Percentiles rank a stretch among this genome's conserved stretches.
phyloP scores from a whole-genome alignment of 2,888 invertebrate species.

The Agriopis leucophaearia region DNA sequence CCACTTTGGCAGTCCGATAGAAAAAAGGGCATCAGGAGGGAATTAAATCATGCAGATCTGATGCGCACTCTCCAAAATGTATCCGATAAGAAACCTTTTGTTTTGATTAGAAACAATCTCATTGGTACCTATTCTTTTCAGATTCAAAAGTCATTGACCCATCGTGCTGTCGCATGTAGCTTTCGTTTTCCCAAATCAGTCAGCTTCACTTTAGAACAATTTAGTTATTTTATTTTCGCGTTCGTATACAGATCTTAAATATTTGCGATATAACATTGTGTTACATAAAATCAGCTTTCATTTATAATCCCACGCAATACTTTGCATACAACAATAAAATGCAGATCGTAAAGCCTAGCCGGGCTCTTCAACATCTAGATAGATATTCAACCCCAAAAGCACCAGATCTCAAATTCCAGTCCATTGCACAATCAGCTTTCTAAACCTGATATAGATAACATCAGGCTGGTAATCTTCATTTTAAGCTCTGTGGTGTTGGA shows the following conservation, averaged over 20 bases:
- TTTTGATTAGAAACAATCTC: not conserved
- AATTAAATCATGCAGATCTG: too few relatives aligned
- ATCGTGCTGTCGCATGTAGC: not conserved
- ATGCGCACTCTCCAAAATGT: too few relatives aligned
- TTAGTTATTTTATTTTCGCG: slow-evolving; percentile 4
- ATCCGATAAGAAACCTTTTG: too few relatives aligned
- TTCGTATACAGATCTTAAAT: not conserved
- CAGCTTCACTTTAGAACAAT: not conserved
- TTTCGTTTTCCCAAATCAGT: slow-evolving; percentile 14
- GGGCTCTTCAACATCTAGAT: slow-evolving; percentile 8
- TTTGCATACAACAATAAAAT: slow-evolving; percentile 35
- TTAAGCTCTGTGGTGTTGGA: slow-evolving; percentile 23
- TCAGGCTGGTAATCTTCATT: slow-evolving; percentile 38
- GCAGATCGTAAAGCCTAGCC: not conserved
- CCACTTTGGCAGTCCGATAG: too few relatives aligned
- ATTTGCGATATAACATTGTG: not conserved
- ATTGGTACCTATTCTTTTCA: not conserved
- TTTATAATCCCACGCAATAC: slow-evolving; percentile 29
- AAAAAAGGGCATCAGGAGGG: too few relatives aligned
- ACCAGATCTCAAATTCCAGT: slow-evolving; percentile 15
- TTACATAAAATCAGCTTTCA: slow-evolving; percentile 25
- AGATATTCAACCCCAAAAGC: slow-evolving; percentile 19
- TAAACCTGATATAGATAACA: slow-evolving; percentile 45
- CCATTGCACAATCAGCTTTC: slow-evolving; percentile 51
- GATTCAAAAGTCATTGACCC: not conserved